Conservation (phyloP, 2,888 invertebrate genomes). For the Epirrita christyi region DNA sequence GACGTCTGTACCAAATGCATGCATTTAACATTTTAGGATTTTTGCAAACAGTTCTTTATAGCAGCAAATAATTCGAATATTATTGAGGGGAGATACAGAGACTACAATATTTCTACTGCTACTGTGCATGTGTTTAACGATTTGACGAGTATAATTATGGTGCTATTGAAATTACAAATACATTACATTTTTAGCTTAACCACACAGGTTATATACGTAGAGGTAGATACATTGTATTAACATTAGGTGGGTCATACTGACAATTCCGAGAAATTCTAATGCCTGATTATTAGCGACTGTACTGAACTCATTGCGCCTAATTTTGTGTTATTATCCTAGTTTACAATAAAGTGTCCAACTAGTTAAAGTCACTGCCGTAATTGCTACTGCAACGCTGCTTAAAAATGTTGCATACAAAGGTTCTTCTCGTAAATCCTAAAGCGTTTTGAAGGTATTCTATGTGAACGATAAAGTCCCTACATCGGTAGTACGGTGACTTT, state of each 20-base stretch:
- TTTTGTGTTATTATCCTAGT: too few species aligned
- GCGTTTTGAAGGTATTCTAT: neutral
- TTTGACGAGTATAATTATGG: too few species aligned
- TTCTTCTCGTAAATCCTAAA: neutral
- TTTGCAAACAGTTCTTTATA: neutral
- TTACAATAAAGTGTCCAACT: too few species aligned
- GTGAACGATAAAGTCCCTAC: neutral
- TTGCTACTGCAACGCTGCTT: neutral
- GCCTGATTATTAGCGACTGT: too few species aligned
- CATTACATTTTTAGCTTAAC: too few species aligned
- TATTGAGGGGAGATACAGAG: neutral
- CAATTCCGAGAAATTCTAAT: too few species aligned
- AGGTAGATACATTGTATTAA: too few species aligned
- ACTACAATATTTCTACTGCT: neutral
- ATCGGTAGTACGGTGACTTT: neutral
- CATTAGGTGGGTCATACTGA: too few species aligned
- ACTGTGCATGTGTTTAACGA: neutral
- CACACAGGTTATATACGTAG: too few species aligned
- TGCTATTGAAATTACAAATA: too few species aligned
- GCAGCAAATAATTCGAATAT: neutral
- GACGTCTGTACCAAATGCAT: conserved; percentile 3
- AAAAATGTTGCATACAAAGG: neutral
- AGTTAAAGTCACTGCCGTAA: neutral
- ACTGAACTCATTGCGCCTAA: too few species aligned
- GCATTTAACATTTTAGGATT: neutral